Evolutionary conservation across 2,888 invertebrate species (phyloP).

Genomic region (Metellina segmentata): DNA sequence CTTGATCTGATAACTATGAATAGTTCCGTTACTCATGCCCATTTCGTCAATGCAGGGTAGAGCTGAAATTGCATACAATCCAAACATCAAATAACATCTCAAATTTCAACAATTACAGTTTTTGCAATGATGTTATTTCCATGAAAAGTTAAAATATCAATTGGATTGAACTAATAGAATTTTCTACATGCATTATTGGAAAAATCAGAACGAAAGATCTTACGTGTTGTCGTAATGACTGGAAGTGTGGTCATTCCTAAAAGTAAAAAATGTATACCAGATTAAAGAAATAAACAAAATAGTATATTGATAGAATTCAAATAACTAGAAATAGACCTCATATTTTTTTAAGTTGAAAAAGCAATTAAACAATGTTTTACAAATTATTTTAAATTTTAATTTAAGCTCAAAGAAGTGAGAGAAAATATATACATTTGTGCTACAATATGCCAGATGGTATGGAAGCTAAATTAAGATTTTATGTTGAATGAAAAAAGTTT

Average conservation of each 20-base stretch:
- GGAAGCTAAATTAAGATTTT: neutral
- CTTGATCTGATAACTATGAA: slow-evolving; percentile 86
- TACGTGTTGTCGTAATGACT: slow-evolving; percentile 8
- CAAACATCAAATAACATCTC: neutral
- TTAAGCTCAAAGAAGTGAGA: neutral
- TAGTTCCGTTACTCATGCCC: slow-evolving; percentile 85
- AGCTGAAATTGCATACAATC: neutral
- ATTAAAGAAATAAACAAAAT: too few relatives aligned
- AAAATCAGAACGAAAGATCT: neutral
- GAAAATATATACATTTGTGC: neutral
- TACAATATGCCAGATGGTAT: too few relatives aligned
- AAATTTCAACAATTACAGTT: neutral
- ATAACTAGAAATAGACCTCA: too few relatives aligned
- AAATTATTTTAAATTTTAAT: neutral
- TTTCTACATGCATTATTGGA: too few relatives aligned
- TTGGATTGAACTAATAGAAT: neutral
- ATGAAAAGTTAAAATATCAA: neutral
- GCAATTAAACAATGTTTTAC: neutral
- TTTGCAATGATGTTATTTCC: neutral
- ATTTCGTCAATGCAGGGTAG: slow-evolving; percentile 84
- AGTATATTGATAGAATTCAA: too few relatives aligned
- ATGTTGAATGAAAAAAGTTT: neutral
- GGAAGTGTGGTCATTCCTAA: slow-evolving; percentile 49
- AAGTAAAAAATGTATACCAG: neutral
- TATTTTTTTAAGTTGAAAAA: neutral